phyloP scores from a whole-genome alignment of 2,113 vertebrate genomes.

The Gymnobelideus leadbeateri region DNA sequence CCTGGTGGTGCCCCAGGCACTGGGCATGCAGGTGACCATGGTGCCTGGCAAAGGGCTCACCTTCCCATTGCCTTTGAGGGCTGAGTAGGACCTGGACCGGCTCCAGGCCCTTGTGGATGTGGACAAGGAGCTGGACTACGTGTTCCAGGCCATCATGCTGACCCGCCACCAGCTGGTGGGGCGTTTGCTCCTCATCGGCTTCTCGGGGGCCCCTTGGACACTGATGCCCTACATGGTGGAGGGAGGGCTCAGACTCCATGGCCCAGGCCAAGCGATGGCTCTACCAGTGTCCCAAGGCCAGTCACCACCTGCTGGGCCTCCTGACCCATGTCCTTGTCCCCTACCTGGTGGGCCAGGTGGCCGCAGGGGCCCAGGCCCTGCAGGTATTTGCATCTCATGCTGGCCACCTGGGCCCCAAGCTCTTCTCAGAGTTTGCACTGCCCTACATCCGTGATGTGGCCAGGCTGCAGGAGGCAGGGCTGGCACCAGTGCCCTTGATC shows the following conservation, averaged over 20 bases:
- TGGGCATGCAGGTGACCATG: conserved; percentile 98
- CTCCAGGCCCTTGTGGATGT: conserved; percentile 90
- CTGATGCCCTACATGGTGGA: conserved; percentile 99
- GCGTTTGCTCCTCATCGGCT: conserved; percentile 96
- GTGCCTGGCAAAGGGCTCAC: conserved; percentile 94
- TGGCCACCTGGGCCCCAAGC: conserved; percentile 91
- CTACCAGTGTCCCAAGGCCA: conserved; percentile 92
- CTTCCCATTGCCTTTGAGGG: conserved; percentile 94
- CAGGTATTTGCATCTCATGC: conserved; percentile 98
- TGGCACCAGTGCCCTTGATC: conserved; percentile 95
- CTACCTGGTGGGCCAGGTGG: conserved; percentile 96
- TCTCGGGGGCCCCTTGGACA: conserved; percentile 96
- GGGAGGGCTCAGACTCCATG: conserved; percentile 94
- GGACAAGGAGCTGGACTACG: conserved; percentile 90
- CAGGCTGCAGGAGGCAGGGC: conserved; percentile 87
- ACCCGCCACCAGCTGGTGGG: conserved; percentile 95
- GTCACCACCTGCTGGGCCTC: conserved; percentile 91
- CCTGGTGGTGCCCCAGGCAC: conserved; percentile 96
- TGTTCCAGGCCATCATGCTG: conserved; percentile 96
- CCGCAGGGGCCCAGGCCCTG: conserved; percentile 96
- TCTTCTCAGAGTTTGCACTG: conserved; percentile 93
- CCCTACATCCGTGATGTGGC: conserved; percentile 94
- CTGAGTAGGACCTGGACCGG: conserved; percentile 92
- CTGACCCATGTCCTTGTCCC: conserved; percentile 91
- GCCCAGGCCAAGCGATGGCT: conserved; percentile 97